Conservation (phyloP, 2,113 vertebrate genomes). For the Riparia riparia region DNA sequence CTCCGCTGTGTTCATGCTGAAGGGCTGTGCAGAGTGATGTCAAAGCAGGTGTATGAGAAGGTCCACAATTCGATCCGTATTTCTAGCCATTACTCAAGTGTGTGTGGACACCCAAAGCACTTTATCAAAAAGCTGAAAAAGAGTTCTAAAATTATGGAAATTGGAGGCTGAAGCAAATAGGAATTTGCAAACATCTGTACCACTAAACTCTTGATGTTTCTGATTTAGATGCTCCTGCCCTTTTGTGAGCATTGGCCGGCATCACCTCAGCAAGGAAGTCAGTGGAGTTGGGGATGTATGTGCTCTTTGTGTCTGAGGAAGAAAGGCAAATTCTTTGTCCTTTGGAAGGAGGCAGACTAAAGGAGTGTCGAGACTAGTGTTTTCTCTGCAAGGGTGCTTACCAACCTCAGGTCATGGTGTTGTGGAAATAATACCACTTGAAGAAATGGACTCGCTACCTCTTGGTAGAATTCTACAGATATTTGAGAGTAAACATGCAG, state of each 20-base stretch:
- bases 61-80: neutral
- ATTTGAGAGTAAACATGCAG: neutral
- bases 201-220: neutral
- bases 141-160: neutral
- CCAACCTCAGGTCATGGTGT: neutral
- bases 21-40: neutral
- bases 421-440: neutral
- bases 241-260: rapidly evolving
- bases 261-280: neutral
- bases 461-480: neutral
- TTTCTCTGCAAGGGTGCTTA: neutral
- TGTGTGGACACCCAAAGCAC: neutral
- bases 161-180: neutral
- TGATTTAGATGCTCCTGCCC: neutral
- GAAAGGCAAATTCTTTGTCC: neutral
- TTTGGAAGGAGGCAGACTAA: neutral
- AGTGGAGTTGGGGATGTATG: neutral
- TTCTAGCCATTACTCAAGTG: neutral
- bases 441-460: neutral
- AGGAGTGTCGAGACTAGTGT: neutral
- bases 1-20: rapidly evolving
- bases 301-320: neutral
- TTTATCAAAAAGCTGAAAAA: neutral
- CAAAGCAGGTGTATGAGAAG: neutral
- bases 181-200: neutral